Percentiles rank a stretch among this genome's conserved stretches.
phyloP scores from a whole-genome alignment of 2,888 invertebrate species.

The Polietes domitor region DNA sequence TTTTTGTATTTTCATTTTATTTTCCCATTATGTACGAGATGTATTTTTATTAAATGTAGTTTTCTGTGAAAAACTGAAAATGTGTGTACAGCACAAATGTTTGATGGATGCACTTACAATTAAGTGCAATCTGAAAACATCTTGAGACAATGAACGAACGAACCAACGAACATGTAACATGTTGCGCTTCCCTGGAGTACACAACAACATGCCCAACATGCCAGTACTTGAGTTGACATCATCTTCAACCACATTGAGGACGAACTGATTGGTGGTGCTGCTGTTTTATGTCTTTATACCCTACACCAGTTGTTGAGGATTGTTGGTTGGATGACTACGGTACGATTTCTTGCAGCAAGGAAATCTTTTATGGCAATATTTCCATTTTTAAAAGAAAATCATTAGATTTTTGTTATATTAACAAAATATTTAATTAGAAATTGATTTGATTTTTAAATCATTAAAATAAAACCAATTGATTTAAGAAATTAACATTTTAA shows the following conservation, averaged over 20 bases:
- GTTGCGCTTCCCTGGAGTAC: conserved; percentile 26
- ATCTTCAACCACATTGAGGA: conserved; percentile 43
- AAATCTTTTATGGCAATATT: no score
- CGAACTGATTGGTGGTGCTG: background rate
- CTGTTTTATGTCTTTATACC: background rate
- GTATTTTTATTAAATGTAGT: background rate
- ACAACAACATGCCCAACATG: conserved; percentile 33
- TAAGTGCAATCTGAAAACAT: background rate
- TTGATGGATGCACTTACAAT: background rate
- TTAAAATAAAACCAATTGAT: no score
- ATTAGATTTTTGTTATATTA: no score
- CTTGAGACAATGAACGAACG: conserved; percentile 3
- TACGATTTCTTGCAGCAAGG: no score
- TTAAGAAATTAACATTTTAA: no score
- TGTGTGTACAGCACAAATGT: background rate
- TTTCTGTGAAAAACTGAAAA: background rate
- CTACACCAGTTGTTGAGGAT: background rate
- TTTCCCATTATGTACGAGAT: background rate
- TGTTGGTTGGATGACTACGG: no score
- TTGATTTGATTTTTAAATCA: no score
- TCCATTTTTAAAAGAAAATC: no score
- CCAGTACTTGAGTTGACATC: conserved; percentile 59
- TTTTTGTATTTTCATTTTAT: no score
- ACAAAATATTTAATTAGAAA: no score
- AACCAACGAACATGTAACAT: conserved; percentile 28